Percentiles rank a stretch among this genome's conserved stretches.
Evolutionary conservation across 2,888 invertebrate genomes (phyloP).

Genomic region (Laspeyria flexula): DNA sequence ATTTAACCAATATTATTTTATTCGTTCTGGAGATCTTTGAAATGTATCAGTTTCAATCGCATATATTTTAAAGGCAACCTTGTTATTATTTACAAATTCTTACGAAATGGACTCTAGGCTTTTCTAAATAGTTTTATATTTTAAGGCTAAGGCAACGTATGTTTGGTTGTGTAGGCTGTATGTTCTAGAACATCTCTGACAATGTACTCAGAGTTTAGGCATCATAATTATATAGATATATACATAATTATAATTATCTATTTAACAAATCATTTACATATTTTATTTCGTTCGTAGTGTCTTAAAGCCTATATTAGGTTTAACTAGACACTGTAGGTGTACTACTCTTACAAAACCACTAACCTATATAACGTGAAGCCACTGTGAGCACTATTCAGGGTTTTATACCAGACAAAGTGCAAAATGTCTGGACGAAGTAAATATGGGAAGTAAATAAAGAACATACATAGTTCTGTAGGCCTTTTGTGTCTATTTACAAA

Average conservation of each 20-base stretch:
- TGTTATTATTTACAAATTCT: constrained; percentile 36
- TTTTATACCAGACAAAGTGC: not conserved
- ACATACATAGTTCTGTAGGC: constrained; percentile 26
- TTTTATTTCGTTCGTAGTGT: too few species aligned
- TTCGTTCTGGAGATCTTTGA: constrained; percentile 73
- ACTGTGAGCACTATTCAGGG: not conserved
- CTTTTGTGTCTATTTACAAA: constrained; percentile 20
- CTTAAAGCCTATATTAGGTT: too few species aligned
- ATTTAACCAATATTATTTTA: constrained; percentile 75
- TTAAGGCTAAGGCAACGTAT: constrained; percentile 40
- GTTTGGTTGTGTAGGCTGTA: constrained; percentile 9
- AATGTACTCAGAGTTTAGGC: not conserved
- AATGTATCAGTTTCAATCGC: constrained; percentile 73
- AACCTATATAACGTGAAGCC: too few species aligned
- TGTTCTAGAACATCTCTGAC: not conserved
- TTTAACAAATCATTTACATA: too few species aligned
- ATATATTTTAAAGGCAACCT: constrained; percentile 64
- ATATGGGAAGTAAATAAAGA: constrained; percentile 16
- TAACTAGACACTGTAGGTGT: too few species aligned
- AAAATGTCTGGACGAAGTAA: not conserved
- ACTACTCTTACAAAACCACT: not conserved
- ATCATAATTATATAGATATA: too few species aligned
- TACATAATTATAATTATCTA: too few species aligned
- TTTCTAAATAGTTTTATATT: constrained; percentile 33
- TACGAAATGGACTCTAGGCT: constrained; percentile 33